Conservation (phyloP, 1,140 invertebrate species). For the Centruroides sculpturatus region DNA sequence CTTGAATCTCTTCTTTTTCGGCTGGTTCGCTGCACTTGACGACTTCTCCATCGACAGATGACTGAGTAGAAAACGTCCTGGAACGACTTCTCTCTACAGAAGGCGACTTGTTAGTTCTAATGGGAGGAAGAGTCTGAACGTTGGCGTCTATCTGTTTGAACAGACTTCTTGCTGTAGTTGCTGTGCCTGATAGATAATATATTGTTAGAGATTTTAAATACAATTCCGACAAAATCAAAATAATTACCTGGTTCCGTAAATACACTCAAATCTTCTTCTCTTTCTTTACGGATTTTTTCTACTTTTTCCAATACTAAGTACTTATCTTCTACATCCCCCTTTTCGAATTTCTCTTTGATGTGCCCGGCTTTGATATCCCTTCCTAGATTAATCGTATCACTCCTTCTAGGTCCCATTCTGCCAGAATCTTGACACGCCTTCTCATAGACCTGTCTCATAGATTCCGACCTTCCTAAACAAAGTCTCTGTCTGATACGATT, state of each 20-base stretch:
- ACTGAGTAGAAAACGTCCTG: constrained; percentile 3
- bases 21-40: constrained; percentile 48
- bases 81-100: constrained; percentile 17
- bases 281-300: constrained; percentile 32
- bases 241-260: constrained; percentile 56
- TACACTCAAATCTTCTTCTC: constrained; percentile 58
- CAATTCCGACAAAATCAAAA: not conserved
- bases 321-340: constrained; percentile 44
- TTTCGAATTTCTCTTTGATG: constrained; percentile 69
- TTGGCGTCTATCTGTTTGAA: constrained; percentile 69
- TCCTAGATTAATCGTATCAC: constrained; percentile 24
- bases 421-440: constrained; percentile 63
- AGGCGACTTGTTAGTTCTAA: constrained; percentile 30
- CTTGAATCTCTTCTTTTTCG: constrained; percentile 53
- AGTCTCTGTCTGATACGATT: constrained; percentile 48
- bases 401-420: not conserved
- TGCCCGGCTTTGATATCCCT: constrained; percentile 46
- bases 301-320: constrained; percentile 38
- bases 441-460: constrained; percentile 74
- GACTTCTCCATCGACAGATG: constrained; percentile 45
- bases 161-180: constrained; percentile 66
- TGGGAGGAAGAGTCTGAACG: constrained; percentile 13
- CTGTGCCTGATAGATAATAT: constrained; percentile 44
- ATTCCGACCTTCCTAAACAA: constrained; percentile 19
- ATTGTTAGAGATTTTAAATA: not conserved